phyloP scores from a whole-genome alignment of 2,797 vertebrate species.

The Phylloscopus collybita region DNA sequence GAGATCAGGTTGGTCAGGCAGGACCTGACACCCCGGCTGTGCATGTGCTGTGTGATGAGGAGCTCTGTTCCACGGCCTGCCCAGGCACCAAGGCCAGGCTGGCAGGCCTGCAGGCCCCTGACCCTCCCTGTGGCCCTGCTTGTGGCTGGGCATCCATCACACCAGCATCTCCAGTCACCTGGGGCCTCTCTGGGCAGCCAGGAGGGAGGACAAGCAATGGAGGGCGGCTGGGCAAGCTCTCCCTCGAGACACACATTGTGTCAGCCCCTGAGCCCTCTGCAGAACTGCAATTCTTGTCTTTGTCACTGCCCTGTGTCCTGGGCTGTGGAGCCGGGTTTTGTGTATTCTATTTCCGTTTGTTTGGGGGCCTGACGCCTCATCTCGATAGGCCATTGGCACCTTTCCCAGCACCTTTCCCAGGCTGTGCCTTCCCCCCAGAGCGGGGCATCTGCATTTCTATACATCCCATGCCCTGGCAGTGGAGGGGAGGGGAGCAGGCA shows the following conservation, averaged over 20 bases:
- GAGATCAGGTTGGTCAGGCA: not conserved
- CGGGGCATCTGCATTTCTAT: no score
- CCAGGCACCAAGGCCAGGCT: not conserved
- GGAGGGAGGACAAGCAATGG: not conserved
- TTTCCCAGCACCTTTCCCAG: no score
- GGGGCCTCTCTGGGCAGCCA: not conserved
- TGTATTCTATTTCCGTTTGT: no score
- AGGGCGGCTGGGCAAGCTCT: not conserved
- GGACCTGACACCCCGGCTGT: not conserved
- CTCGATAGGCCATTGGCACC: no score
- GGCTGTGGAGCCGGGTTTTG: no score
- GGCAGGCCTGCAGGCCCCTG: not conserved
- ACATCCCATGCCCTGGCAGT: no score
- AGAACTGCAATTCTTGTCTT: not conserved
- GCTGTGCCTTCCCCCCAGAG: no score
- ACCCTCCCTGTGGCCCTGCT: no score
- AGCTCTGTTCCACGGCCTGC: not conserved
- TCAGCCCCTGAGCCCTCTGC: not conserved
- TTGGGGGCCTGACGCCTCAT: no score
- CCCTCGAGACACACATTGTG: not conserved
- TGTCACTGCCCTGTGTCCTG: not conserved
- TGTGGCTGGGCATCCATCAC: not conserved
- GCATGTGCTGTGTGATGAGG: not conserved
- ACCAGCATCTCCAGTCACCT: not conserved
- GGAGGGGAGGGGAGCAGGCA: no score